These are phyloP conservation scores for Urocynchramus pylzowi DNA, from an alignment of 2,113 vertebrate genomes.

Conservation along the genomic window DNA sequence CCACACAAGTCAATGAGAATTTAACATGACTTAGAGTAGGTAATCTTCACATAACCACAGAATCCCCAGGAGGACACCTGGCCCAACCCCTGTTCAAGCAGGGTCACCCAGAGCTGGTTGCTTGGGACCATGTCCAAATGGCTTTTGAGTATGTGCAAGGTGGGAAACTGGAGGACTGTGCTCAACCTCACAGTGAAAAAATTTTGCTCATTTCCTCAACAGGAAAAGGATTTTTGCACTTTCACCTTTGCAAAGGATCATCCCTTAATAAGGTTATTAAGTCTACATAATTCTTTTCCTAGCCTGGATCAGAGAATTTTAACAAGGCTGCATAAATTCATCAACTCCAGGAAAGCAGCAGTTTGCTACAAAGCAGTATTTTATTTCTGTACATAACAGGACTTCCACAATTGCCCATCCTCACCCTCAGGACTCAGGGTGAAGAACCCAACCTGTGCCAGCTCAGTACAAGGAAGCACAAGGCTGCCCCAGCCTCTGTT, in stretches of 20 bases:
- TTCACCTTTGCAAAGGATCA: background rate
- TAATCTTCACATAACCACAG: background rate
- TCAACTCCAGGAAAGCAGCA: background rate
- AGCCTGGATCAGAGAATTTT: background rate
- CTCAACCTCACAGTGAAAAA: background rate
- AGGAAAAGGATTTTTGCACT: background rate
- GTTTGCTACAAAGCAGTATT: background rate
- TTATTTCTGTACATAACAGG: background rate
- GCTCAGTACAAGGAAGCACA: fast-evolving
- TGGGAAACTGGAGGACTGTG: background rate
- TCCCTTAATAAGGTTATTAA: background rate
- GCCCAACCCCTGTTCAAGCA: background rate
- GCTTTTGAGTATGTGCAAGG: background rate
- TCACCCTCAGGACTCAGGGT: fast-evolving
- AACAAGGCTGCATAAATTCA: background rate
- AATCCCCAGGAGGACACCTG: background rate
- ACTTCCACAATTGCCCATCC: background rate
- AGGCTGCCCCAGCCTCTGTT: background rate
- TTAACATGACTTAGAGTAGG: fast-evolving
- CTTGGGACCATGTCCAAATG: background rate
- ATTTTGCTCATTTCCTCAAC: background rate
- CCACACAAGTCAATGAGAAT: background rate
- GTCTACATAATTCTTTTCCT: background rate
- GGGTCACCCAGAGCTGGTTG: background rate
- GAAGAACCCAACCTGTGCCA: background rate